Evolutionary conservation across 2,888 invertebrate genomes (phyloP), one percentile per base, ranked within the genome.

Genomic region (Polyommatus iphigenia): DNA sequence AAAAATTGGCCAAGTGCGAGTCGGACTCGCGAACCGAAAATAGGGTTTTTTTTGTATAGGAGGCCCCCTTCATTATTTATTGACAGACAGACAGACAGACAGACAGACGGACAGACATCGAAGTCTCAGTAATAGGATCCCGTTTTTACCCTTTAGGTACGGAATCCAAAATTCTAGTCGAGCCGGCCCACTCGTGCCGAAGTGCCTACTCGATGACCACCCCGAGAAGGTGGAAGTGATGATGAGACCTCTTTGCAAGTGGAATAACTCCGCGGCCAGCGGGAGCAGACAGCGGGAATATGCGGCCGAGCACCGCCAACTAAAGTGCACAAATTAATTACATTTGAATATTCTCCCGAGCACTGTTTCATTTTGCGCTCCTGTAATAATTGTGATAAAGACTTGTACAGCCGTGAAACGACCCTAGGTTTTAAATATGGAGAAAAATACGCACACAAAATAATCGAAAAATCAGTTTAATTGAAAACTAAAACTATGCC

Each of bases 251-350:
- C 8, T 8, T 6, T 20, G 59, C 59, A 20, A 20, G 59, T 20
- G 59, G 59, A n/a, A 59, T 2, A 59, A 59, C 20, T 8, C 20
- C 4, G 59, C 59, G 59, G 18, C 50, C 50, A 18, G 18, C 18
- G 54, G 54, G 54, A 54, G 54, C 54, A 15, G 18, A 18, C 5
- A 54, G 54, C 54, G 15, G 18, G 54, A 18, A 54, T 18, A 54
- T 54, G 54, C 18, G 20, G 59, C n/a, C 57, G 5, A 13, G 5
- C 57, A 57, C 10, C 7, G 24, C 62, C 67, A 67, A 29, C 67
- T 29, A 32, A 67, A 67, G 15, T 67, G 29, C 13, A 67, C 67
- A 29, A 67, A 67, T 67, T 67, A 67, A 67, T 67, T 67, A 67
- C 20, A 67, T 67, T 67, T 32, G 67, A 67, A 67, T 67, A 67